phyloP scores from a whole-genome alignment of 2,888 invertebrate species.

The Neoaliturus tenellus region DNA sequence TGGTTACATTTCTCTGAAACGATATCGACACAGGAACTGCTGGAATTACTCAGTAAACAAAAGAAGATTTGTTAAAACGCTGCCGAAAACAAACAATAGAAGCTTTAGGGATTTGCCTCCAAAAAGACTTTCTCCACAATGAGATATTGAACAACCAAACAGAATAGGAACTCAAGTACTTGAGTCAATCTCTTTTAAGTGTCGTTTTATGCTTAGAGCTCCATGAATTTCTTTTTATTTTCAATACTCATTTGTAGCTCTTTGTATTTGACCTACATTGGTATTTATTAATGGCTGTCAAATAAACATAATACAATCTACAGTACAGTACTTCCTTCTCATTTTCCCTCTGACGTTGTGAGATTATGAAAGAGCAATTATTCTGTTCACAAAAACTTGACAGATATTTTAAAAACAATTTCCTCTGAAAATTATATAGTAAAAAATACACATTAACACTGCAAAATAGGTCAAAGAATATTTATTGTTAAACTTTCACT shows the following conservation, averaged over 20 bases:
- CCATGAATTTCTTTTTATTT: neutral
- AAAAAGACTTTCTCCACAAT: neutral
- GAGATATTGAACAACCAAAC: constrained; percentile 20
- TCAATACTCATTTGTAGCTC: no score
- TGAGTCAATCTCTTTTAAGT: neutral
- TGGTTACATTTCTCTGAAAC: neutral
- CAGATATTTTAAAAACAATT: no score
- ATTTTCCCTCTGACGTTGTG: no score
- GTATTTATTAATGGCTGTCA: neutral
- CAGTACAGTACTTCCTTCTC: no score
- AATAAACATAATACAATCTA: neutral
- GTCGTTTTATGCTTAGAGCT: neutral
- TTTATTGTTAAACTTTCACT: no score
- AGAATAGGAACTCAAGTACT: constrained; percentile 18
- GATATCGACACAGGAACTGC: neutral
- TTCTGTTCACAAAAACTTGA: no score
- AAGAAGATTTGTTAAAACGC: neutral
- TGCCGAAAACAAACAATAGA: neutral
- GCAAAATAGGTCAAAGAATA: no score
- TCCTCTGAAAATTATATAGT: no score
- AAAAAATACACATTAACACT: no score
- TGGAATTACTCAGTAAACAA: neutral
- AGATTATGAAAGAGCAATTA: no score
- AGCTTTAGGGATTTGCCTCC: constrained; percentile 5
- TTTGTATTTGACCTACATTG: no score